Evolutionary conservation across 2,113 vertebrate genomes (phyloP).

Genomic region (Saccopteryx leptura): DNA sequence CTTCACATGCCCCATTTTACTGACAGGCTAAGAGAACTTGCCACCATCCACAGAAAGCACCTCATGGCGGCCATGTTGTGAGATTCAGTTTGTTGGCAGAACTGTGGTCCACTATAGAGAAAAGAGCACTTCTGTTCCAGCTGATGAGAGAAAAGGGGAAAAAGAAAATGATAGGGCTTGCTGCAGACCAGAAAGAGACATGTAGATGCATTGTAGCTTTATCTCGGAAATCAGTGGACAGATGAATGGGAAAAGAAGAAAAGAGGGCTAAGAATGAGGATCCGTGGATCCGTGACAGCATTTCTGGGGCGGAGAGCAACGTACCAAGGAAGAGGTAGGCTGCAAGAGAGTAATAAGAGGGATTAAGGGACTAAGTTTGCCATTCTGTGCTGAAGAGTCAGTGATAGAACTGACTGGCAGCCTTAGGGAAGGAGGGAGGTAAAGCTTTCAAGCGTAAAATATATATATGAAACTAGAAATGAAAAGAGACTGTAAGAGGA

Average conservation of each 20-base stretch:
- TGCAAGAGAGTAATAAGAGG: neutral
- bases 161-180: neutral
- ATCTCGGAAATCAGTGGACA: neutral
- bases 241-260: neutral
- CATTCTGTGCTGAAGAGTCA: neutral
- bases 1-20: neutral
- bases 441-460: neutral
- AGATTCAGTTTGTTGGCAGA: neutral
- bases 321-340: neutral
- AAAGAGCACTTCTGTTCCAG: neutral
- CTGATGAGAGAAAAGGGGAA: neutral
- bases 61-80: neutral
- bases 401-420: neutral
- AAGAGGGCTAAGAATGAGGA: neutral
- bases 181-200: neutral
- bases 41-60: neutral
- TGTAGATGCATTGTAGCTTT: accelerated
- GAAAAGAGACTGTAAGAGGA: neutral
- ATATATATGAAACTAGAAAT: neutral
- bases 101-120: neutral
- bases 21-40: neutral
- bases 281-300: neutral
- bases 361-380: neutral
- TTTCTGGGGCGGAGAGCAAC: neutral
- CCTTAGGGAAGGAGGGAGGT: neutral